Conservation (phyloP, 2,797 vertebrate species). For the Chiroxiphia lanceolata region DNA sequence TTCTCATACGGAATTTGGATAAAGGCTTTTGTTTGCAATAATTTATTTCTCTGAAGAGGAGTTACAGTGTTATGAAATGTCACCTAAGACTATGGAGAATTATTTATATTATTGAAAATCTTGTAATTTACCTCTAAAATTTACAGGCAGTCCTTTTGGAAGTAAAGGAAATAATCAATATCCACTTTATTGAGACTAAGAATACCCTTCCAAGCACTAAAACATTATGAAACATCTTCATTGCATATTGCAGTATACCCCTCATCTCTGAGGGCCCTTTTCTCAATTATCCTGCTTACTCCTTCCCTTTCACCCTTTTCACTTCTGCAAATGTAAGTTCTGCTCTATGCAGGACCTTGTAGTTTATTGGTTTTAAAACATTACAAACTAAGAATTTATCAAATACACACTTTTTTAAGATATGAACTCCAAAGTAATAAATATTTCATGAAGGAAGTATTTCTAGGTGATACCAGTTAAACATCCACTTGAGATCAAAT, state of each 20-base stretch:
- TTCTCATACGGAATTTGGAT: not conserved
- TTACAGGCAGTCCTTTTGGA: not conserved
- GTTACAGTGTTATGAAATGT: not conserved
- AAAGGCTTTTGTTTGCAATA: not conserved
- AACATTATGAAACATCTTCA: not conserved
- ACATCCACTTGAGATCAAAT: not conserved
- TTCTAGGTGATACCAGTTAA: not conserved
- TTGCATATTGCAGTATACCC: not conserved
- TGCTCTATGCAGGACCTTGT: not conserved
- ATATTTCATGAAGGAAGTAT: not conserved
- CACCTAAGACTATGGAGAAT: not conserved
- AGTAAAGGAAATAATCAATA: not conserved
- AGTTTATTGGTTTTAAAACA: not conserved
- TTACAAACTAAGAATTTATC: not conserved
- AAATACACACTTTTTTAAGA: not conserved
- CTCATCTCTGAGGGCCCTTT: not conserved
- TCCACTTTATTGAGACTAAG: accelerated
- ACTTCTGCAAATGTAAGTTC: not conserved
- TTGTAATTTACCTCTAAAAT: not conserved
- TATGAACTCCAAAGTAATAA: not conserved
- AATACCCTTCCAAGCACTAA: not conserved
- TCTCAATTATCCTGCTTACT: not conserved
- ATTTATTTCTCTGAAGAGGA: not conserved
- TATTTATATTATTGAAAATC: not conserved
- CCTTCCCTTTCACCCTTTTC: not conserved